These are phyloP conservation scores for Nannoperca obscura DNA, from an alignment of 2,797 vertebrate genomes.

Conservation along the genomic window DNA sequence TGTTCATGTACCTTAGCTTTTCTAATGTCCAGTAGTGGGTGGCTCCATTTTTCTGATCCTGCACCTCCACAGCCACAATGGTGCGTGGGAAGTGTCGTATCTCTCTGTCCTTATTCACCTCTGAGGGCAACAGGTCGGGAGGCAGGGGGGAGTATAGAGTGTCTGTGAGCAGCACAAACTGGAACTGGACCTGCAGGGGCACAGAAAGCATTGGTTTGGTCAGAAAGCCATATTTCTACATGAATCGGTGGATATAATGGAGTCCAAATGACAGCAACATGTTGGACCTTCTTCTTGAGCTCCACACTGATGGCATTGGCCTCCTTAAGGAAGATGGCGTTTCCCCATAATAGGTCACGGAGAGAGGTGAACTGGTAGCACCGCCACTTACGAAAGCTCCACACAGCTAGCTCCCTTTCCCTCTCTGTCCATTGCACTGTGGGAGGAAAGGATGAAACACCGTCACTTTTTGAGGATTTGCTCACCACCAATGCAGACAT, in stretches of 20 bases:
- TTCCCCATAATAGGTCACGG: conserved; percentile 96
- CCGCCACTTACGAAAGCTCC: conserved; percentile 97
- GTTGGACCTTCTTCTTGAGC: conserved; percentile 95
- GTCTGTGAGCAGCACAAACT: conserved; percentile 97
- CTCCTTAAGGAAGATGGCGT: conserved; percentile 97
- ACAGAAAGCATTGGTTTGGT: not conserved
- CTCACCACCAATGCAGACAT: not conserved
- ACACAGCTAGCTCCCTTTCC: conserved; percentile 93
- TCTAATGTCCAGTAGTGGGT: conserved; percentile 98
- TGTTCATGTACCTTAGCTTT: conserved; percentile 90
- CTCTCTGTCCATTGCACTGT: conserved; percentile 94
- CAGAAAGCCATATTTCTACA: not conserved
- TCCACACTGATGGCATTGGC: conserved; percentile 98
- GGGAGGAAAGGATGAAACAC: conserved; percentile 18
- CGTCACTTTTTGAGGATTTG: not conserved
- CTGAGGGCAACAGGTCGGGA: conserved; percentile 91
- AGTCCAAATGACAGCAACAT: not conserved
- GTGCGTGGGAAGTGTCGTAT: conserved; percentile 94
- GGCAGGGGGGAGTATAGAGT: conserved; percentile 96
- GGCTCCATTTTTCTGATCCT: conserved; percentile 97
- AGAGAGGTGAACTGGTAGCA: conserved; percentile 99
- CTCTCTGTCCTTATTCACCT: conserved; percentile 90
- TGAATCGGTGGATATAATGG: too few species aligned
- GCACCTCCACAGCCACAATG: conserved; percentile 96
- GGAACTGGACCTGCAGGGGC: conserved; percentile 93